Conservation (phyloP, 1,140 invertebrate genomes). For the Cherax quadricarinatus region DNA sequence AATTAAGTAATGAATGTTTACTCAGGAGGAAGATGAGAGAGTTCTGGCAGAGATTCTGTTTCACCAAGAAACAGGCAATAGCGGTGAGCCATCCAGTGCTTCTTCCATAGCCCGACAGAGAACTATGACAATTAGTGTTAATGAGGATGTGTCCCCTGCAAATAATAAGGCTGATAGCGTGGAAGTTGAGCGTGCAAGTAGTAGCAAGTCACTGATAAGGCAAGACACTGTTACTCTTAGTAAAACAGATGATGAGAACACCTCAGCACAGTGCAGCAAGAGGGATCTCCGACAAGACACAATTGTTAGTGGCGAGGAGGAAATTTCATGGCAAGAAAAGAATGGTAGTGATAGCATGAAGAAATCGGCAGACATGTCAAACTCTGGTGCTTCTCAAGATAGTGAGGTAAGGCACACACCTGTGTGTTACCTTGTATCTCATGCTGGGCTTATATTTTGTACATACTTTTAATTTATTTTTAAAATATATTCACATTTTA, state of each 20-base stretch:
- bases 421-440: background rate
- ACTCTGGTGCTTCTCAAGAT: background rate
- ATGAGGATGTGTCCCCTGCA: conserved; percentile 24
- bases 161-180: background rate
- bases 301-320: background rate
- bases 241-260: conserved; percentile 18
- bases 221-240: conserved; percentile 48
- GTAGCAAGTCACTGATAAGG: conserved; percentile 17
- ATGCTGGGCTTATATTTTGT: too few species aligned
- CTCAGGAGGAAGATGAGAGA: conserved; percentile 59
- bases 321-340: background rate
- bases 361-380: background rate
- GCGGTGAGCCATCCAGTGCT: conserved; percentile 20
- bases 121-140: conserved; percentile 28
- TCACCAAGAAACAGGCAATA: conserved; percentile 50
- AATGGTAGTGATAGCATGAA: background rate
- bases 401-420: background rate
- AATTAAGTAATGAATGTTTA: background rate
- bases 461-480: too few species aligned
- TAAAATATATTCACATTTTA: too few species aligned
- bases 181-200: background rate
- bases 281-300: background rate
- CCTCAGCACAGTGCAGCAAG: background rate
- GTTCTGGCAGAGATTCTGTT: conserved; percentile 59
- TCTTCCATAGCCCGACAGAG: conserved; percentile 35